These are phyloP conservation scores for Serrognathus titanus DNA, from an alignment of 2,888 invertebrate genomes.

Conservation along the genomic window DNA sequence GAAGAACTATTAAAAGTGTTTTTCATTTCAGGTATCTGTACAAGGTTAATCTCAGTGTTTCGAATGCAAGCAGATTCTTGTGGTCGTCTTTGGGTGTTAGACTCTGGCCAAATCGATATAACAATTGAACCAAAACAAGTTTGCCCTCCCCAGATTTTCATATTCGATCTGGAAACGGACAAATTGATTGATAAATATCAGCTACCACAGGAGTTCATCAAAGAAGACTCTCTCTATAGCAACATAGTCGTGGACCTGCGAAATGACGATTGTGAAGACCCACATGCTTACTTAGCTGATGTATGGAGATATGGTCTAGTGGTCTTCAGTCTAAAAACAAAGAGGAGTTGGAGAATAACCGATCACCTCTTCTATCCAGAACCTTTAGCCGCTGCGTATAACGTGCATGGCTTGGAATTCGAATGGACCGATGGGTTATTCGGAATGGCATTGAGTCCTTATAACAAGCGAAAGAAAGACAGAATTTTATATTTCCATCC, in stretches of 20 bases:
- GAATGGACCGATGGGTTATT: conserved; percentile 76
- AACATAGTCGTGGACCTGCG: conserved; percentile 65
- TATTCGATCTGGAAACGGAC: conserved; percentile 69
- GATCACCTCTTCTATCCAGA: conserved; percentile 71
- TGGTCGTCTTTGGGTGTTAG: conserved; percentile 73
- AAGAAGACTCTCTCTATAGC: conserved; percentile 64
- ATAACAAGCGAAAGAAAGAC: conserved; percentile 51
- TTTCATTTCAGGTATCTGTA: conserved; percentile 54
- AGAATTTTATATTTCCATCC: conserved; percentile 74
- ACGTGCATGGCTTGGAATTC: conserved; percentile 66
- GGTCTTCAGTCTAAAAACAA: conserved; percentile 52
- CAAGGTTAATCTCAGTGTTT: conserved; percentile 73
- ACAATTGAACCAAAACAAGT: conserved; percentile 64
- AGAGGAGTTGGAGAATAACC: conserved; percentile 63
- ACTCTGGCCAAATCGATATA: conserved; percentile 73
- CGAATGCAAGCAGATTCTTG: conserved; percentile 71
- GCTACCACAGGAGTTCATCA: conserved; percentile 63
- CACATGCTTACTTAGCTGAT: conserved; percentile 66
- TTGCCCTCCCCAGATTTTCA: conserved; percentile 71
- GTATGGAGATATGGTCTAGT: conserved; percentile 66
- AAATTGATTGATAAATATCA: conserved; percentile 58
- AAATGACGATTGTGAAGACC: conserved; percentile 58
- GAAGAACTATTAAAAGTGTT: not conserved
- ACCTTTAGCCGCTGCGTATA: conserved; percentile 70
- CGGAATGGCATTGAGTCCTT: conserved; percentile 67